These are phyloP conservation scores for Drosophila kikkawai DNA, from an alignment of 1,140 invertebrate genomes.

Conservation along the genomic window DNA sequence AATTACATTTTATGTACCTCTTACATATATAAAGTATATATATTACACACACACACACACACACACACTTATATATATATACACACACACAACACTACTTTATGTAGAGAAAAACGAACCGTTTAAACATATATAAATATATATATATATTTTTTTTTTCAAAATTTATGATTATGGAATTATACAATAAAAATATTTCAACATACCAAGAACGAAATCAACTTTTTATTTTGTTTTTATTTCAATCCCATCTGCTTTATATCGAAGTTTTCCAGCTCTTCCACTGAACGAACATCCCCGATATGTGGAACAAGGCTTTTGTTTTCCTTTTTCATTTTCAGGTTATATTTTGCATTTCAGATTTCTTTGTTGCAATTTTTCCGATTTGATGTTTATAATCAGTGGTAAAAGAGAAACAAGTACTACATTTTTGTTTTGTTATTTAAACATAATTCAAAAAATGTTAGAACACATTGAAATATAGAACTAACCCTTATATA, in stretches of 20 bases:
- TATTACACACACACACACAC: conserved; percentile 37
- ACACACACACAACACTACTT: conserved; percentile 23
- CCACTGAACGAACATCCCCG: background rate
- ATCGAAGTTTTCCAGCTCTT: conserved; percentile 9
- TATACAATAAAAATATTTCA: conserved; percentile 79
- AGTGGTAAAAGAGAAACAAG: too few relatives aligned
- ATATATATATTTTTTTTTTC: conserved; percentile 55
- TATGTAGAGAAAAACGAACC: conserved; percentile 50
- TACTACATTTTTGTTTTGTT: too few relatives aligned
- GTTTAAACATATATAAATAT: conserved; percentile 48
- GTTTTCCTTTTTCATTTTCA: conserved; percentile 13
- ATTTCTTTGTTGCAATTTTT: background rate
- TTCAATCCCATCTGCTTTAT: conserved; percentile 8
- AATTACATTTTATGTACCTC: conserved; percentile 62
- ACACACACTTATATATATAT: conserved; percentile 28
- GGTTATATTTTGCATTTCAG: background rate
- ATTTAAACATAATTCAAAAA: too few relatives aligned
- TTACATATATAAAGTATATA: conserved; percentile 54
- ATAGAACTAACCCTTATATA: too few relatives aligned
- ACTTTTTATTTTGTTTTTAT: conserved; percentile 53
- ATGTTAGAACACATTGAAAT: too few relatives aligned
- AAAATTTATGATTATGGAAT: conserved; percentile 76
- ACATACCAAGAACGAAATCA: conserved; percentile 71
- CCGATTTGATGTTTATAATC: background rate
- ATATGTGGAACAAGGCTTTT: background rate